Conservation (phyloP, 2,888 invertebrate genomes). For the Sicus ferrugineus region DNA sequence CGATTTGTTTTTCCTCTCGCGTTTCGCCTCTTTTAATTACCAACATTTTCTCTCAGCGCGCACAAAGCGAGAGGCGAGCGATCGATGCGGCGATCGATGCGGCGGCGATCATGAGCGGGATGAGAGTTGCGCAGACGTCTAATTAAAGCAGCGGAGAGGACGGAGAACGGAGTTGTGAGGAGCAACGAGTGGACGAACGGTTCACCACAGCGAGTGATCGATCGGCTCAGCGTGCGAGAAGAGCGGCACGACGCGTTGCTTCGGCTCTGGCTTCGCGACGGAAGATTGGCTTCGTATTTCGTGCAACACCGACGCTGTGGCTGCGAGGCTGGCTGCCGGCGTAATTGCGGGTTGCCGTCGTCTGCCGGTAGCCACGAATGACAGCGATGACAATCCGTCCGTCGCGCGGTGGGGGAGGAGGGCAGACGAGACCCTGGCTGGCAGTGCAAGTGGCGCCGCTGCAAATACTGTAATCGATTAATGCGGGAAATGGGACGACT, state of each 20-base stretch:
- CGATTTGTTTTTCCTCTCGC: background rate
- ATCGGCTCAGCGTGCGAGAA: background rate
- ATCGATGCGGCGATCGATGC: background rate
- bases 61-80: background rate
- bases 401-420: background rate
- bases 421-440: background rate
- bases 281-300: background rate
- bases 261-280: background rate
- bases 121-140: background rate
- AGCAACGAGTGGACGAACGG: background rate
- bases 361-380: background rate
- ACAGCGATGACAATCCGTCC: constrained; percentile 6
- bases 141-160: background rate
- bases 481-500: no score
- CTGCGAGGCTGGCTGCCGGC: constrained; percentile 3
- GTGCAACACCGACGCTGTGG: no score
- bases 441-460: background rate
- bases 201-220: background rate
- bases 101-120: background rate
- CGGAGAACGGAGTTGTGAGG: background rate
- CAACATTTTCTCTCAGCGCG: background rate
- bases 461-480: no score
- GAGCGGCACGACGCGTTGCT: background rate
- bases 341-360: constrained; percentile 4
- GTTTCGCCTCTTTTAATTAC: background rate